phyloP scores from a whole-genome alignment of 2,113 vertebrate species.

The Menidia beryllina region DNA sequence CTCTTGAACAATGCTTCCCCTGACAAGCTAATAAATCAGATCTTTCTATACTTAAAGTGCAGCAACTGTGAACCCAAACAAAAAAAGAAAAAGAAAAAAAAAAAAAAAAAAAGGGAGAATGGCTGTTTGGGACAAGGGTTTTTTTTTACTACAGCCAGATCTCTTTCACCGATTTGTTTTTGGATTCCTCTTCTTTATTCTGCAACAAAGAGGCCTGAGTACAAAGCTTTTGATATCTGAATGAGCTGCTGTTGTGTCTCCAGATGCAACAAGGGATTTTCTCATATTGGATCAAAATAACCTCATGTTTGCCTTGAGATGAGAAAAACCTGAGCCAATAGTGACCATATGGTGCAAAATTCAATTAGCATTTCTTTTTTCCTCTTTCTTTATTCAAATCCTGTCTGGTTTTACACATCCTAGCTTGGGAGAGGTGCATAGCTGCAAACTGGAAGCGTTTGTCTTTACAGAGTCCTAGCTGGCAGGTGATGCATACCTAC shows the following conservation, averaged over 20 bases:
- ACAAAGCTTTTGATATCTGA: constrained; percentile 78
- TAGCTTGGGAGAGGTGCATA: constrained; percentile 14
- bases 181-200: constrained; percentile 81
- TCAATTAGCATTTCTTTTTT: constrained; percentile 48
- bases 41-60: constrained; percentile 87
- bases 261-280: constrained; percentile 69
- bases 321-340: constrained; percentile 53
- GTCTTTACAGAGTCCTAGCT: constrained; percentile 40
- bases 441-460: constrained; percentile 35
- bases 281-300: constrained; percentile 71
- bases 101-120: constrained; percentile 38
- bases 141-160: constrained; percentile 73
- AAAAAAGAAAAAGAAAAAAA: constrained; percentile 69
- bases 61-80: constrained; percentile 86
- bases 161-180: constrained; percentile 80
- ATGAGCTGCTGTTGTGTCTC: constrained; percentile 77
- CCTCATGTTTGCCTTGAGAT: constrained; percentile 71
- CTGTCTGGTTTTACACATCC: constrained; percentile 48
- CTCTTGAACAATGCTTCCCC: constrained; percentile 94
- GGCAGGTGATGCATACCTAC: constrained; percentile 75
- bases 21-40: constrained; percentile 99
- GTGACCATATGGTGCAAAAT: constrained; percentile 69
- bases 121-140: constrained; percentile 74
- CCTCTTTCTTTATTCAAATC: constrained; percentile 1
- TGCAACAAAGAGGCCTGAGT: constrained; percentile 74